Percentiles rank a stretch among this genome's conserved stretches.
Evolutionary conservation across 2,797 vertebrate species (phyloP).

Genomic region (Myotis planiceps): DNA sequence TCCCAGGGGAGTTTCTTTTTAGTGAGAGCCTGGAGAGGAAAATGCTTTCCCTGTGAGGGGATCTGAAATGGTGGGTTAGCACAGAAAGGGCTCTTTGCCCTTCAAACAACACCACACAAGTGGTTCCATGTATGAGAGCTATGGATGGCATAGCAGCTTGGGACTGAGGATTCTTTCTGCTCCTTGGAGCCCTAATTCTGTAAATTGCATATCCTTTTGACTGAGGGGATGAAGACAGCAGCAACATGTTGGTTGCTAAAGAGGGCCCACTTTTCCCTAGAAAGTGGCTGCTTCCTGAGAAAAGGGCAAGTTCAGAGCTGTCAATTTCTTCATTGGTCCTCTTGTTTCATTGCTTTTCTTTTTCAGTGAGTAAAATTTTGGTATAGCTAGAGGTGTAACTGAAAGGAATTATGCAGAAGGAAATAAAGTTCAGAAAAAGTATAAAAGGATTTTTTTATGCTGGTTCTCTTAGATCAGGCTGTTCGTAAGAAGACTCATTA

Average conservation of each 20-base stretch:
- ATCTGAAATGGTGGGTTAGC: background rate
- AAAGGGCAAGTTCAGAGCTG: background rate
- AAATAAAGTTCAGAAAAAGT: slow-evolving; percentile 42
- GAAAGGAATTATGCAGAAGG: slow-evolving; percentile 39
- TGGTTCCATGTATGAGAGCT: background rate
- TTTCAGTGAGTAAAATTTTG: background rate
- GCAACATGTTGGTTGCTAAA: background rate
- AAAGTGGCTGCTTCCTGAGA: background rate
- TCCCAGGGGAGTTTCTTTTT: background rate
- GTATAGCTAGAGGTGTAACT: background rate
- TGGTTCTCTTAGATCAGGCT: slow-evolving; percentile 46
- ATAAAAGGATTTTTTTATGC: slow-evolving; percentile 14
- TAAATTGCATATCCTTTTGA: background rate
- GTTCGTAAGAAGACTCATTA: slow-evolving; percentile 49
- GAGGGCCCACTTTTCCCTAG: background rate
- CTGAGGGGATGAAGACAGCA: background rate
- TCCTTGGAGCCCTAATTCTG: background rate
- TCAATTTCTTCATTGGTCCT: background rate
- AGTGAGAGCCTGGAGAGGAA: background rate
- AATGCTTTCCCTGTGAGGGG: background rate
- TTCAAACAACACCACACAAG: background rate
- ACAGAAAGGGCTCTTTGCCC: background rate
- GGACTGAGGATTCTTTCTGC: background rate
- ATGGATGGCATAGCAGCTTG: background rate
- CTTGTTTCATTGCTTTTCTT: slow-evolving; percentile 24